Base-by-base conservation (phyloP, 2,113 vertebrate genomes). In the Periophthalmus modestus region DNA sequence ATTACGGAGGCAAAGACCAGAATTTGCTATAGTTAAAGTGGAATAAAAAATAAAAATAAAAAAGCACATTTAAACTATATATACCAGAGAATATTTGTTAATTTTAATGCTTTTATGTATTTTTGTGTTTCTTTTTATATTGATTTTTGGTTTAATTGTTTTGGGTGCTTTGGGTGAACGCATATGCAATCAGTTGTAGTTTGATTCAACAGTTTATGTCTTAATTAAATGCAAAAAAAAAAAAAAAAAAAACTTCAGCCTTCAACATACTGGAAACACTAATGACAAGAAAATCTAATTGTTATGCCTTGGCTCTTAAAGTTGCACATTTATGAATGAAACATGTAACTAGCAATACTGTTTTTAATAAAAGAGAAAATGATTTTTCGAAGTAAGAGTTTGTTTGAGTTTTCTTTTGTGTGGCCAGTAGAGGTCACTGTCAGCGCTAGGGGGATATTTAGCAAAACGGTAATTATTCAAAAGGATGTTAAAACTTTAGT, bases 41-140 rank as follows among this genome's bases (percentile, higher is more conserved):
- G 75, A 79, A 50, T 18, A 69, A 79, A 78, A 80, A 85, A 85
- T n/a, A 69, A 78, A 78, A 79, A 85, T 85, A 81, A 80, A 85
- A 92, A 92, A 94, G 94, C 93, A 94, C 93, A 94, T 93, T 90
- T 91, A 91, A 83, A 93, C 86, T 92, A 90, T 92, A 91, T 89
- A 89, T 91, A 92, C 89, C 79, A 91, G 89, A 93, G 90, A 92
- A 90, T 92, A 93, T 94, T 93, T 94, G 90, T 89, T 92, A 89
- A 93, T 89, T 91, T 89, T 82, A 88, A 90, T 88, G 81, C 81
- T 88, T 91, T 83, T 92, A 82, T 92, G 81, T 92, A 79, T 89
- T 87, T 85, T 59, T 81, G 85, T 54, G 14, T 77, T 79, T 86
- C 82, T 89, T 85, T 84, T 73, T 82, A 90, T 91, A 90, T 92